Base-by-base conservation (phyloP, 2,888 invertebrate species). In the Cheilosia pagana region DNA sequence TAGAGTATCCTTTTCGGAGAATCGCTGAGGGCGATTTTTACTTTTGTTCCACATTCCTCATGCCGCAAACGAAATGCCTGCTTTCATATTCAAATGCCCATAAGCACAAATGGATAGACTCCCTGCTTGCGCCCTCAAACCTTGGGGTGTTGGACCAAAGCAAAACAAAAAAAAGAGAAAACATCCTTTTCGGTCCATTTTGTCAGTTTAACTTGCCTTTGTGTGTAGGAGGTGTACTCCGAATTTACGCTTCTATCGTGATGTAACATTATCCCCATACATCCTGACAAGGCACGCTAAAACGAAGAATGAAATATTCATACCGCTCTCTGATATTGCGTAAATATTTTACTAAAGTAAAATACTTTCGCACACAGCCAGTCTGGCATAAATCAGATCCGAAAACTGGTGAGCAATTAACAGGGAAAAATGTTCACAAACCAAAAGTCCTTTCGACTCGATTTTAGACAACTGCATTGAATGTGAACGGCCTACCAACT, bases 251-350 rank as follows among this genome's bases (percentile, higher is more conserved):
- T 52, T 41, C 50, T 45, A 16, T 57, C 57, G 21, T 21, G 41
- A 41, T 39, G 14, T 19, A 60, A 19, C 16, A 10, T 52, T 62
- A 72, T 53, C 31, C 53, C 23, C 16, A 23, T 14, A 43, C 8
- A 50, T 31, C 53, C 21, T 31, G 53, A 41, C 59, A 71, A 59
- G 25, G 39, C n/a, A 10, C 2, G 52, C 39, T 53, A 6, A 43
- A 65, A 65, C 52, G 41, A 72, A 14, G 19, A 62, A 53, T 77
- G 55, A 77, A 71, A 71, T 50, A 63, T 71, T 77, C 39, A 77
- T 77, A 12, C 77, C 12, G 25, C 48, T 39, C 62, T 63, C 16
- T 55, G 60, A 63, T 63, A 41, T 63, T 50, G 23, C 23, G 57
- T 71, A 50, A 78, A 78, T 78, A 71, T 78, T 78, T 71, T 19